phyloP scores from a whole-genome alignment of 1,140 invertebrate genomes.

The Pseudomyrmex dendroicus region DNA sequence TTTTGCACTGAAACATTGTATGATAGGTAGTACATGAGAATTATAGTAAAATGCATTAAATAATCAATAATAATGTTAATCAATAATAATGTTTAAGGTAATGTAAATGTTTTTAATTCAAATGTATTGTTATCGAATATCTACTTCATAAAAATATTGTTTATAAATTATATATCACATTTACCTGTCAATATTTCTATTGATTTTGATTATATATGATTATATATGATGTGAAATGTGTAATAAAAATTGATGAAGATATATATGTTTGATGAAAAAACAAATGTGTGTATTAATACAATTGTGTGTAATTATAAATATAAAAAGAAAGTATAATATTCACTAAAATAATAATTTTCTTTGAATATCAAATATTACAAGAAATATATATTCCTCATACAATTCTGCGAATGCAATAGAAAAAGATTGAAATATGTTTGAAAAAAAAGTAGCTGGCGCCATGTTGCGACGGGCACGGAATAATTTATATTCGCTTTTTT shows the following conservation, averaged over 20 bases:
- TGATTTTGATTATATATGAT: too few species aligned
- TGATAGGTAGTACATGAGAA: background rate
- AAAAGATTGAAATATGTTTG: background rate
- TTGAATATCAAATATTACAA: background rate
- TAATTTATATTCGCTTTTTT: constrained; percentile 26
- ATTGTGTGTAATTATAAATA: background rate
- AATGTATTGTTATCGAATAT: background rate
- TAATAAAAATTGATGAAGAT: too few species aligned
- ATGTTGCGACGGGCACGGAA: background rate
- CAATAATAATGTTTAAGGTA: constrained; percentile 12
- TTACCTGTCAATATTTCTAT: too few species aligned
- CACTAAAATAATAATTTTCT: constrained; percentile 16
- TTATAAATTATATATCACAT: too few species aligned
- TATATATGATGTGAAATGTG: too few species aligned
- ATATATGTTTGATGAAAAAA: too few species aligned
- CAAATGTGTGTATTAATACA: background rate
- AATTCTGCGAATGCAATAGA: background rate
- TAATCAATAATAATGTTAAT: constrained; percentile 24
- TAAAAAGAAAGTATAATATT: background rate
- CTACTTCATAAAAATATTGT: background rate
- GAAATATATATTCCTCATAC: background rate
- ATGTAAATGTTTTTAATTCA: background rate
- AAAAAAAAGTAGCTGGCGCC: background rate
- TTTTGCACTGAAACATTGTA: background rate
- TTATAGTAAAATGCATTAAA: constrained; percentile 21